These are phyloP conservation scores for Ophraella communa DNA, from an alignment of 2,888 invertebrate genomes.

Conservation along the genomic window DNA sequence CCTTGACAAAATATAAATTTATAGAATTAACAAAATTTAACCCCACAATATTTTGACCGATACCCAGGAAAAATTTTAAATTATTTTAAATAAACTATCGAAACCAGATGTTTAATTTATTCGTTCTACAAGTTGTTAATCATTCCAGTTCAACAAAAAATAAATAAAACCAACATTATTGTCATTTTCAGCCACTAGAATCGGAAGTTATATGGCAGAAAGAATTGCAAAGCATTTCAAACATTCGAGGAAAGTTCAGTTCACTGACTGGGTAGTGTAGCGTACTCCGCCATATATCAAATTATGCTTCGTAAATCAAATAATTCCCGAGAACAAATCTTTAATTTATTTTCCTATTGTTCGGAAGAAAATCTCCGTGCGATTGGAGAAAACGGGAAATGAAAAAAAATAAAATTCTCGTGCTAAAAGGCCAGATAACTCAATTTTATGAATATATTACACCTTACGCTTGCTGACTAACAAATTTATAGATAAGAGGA, in stretches of 20 bases:
- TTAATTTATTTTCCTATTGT: slow-evolving; percentile 23
- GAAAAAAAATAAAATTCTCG: slow-evolving; percentile 19
- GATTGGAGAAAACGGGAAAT: slow-evolving; percentile 13
- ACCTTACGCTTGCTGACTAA: slow-evolving; percentile 26
- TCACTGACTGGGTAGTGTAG: neutral
- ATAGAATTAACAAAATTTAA: too few species aligned
- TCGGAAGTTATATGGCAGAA: neutral
- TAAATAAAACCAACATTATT: too few species aligned
- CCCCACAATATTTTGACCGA: too few species aligned
- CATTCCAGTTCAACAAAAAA: too few species aligned
- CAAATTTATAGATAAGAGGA: slow-evolving; percentile 29
- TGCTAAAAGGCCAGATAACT: slow-evolving; percentile 23
- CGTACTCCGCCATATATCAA: slow-evolving; percentile 3
- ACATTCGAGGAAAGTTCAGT: neutral
- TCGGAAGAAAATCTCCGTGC: slow-evolving; percentile 14
- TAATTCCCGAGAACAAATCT: slow-evolving; percentile 11
- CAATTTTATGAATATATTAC: slow-evolving; percentile 28
- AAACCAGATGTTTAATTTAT: too few species aligned
- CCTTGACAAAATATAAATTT: too few species aligned
- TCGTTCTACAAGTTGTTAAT: too few species aligned
- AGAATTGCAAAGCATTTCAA: neutral
- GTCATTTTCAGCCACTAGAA: neutral
- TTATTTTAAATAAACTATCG: too few species aligned
- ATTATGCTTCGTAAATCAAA: slow-evolving; percentile 10
- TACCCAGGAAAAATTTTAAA: too few species aligned